phyloP scores from a whole-genome alignment of 2,113 vertebrate genomes.

The Andinoacara biseriatus region DNA sequence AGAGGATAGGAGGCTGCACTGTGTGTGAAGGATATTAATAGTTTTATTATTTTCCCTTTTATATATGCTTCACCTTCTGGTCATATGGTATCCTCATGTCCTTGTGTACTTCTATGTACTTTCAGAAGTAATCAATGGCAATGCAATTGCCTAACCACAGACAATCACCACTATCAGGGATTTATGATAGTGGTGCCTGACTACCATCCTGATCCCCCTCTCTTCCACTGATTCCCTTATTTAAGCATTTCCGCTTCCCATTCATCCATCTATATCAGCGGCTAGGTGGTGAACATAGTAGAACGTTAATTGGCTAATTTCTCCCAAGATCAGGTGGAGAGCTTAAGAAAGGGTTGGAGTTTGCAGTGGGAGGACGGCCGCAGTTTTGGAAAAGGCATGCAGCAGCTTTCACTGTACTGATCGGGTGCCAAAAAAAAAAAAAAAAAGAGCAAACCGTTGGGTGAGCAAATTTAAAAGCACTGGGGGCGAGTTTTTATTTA shows the following conservation, averaged over 20 bases:
- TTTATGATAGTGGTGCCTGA: background rate
- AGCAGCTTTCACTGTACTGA: background rate
- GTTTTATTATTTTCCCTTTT: conserved; percentile 47
- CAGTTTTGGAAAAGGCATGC: background rate
- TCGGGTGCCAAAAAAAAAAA: background rate
- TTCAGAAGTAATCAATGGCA: conserved; percentile 2
- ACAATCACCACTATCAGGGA: background rate
- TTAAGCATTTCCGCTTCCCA: background rate
- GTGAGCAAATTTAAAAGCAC: background rate
- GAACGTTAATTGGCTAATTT: background rate
- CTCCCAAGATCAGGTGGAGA: background rate
- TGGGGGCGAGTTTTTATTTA: background rate
- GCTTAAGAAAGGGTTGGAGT: background rate
- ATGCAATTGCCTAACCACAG: background rate
- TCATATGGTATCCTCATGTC: conserved; percentile 15
- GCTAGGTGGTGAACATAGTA: background rate
- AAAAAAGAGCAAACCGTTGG: background rate
- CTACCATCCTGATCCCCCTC: background rate
- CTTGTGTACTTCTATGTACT: conserved; percentile 11
- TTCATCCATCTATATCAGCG: background rate
- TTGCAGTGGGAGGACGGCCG: background rate
- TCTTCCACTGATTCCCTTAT: background rate
- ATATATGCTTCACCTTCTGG: conserved; percentile 16
- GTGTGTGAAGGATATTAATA: conserved; percentile 28
- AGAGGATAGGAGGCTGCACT: conserved; percentile 1